Conservation (phyloP, 2,797 vertebrate genomes). For the Sebastes steindachneri region DNA sequence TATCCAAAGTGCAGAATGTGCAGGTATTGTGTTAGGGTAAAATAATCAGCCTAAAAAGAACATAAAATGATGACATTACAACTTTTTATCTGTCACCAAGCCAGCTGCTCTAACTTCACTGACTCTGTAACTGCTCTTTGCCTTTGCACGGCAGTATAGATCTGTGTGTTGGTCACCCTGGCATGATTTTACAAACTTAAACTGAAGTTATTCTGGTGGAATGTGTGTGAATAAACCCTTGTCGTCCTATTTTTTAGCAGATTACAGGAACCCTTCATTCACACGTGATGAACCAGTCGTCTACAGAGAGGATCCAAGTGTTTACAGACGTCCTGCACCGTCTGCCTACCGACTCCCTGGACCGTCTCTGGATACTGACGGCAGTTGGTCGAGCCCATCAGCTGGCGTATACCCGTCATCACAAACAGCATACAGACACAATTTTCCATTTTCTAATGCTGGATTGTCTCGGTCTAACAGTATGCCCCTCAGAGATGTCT, state of each 20-base stretch:
- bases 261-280: constrained; percentile 16
- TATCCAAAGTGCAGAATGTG: too few species aligned
- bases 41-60: background rate
- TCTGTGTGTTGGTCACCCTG: background rate
- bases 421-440: background rate
- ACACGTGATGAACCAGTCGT: background rate
- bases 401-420: background rate
- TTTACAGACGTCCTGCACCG: background rate
- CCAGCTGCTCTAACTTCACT: too few species aligned
- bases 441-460: background rate
- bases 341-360: background rate
- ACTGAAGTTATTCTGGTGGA: background rate
- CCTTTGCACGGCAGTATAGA: background rate
- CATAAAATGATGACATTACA: background rate
- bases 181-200: background rate
- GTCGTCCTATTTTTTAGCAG: background rate
- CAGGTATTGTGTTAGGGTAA: too few species aligned
- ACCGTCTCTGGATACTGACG: background rate
- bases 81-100: background rate
- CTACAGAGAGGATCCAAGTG: background rate
- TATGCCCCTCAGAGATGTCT: background rate
- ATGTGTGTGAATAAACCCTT: background rate
- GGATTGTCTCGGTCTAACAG: background rate
- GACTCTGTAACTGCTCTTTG: background rate
- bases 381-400: background rate